Percentiles rank a stretch among this genome's conserved stretches.
These are phyloP conservation scores for Cerceris rybyensis DNA, from an alignment of 2,888 invertebrate species.

Conservation along the genomic window DNA sequence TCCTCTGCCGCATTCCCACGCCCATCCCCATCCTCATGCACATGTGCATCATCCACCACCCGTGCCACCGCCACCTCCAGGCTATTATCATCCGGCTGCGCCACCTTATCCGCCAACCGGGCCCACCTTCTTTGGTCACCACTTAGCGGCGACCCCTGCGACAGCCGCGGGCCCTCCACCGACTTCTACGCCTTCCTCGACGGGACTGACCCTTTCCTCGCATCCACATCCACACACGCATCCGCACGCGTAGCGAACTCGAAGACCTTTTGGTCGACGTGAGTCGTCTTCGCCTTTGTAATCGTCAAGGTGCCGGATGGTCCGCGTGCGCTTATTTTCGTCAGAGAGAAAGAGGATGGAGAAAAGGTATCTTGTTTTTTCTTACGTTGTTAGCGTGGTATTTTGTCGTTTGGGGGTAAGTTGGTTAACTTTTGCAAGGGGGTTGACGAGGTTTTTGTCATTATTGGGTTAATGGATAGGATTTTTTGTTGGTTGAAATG, in stretches of 20 bases:
- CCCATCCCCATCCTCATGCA: conserved; percentile 76
- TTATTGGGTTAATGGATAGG: too few species aligned
- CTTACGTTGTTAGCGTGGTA: too few species aligned
- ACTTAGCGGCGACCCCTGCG: conserved; percentile 71
- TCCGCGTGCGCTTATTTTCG: neutral
- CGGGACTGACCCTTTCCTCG: conserved; percentile 71
- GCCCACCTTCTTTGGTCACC: conserved; percentile 79
- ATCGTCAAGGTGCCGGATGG: conserved; percentile 17
- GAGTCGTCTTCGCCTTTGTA: conserved; percentile 43
- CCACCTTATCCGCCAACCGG: conserved; percentile 77
- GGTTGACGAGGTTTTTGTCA: too few species aligned
- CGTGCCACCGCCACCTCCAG: conserved; percentile 78
- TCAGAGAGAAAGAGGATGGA: too few species aligned
- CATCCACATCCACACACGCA: conserved; percentile 77
- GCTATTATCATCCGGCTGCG: conserved; percentile 78
- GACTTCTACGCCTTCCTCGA: conserved; percentile 73
- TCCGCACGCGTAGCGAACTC: conserved; percentile 80
- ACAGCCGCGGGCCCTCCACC: conserved; percentile 69
- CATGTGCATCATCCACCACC: conserved; percentile 77
- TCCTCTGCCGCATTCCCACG: conserved; percentile 76
- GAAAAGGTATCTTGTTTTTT: too few species aligned
- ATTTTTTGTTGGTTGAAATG: too few species aligned
- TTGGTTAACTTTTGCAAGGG: too few species aligned
- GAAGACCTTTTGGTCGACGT: conserved; percentile 21
- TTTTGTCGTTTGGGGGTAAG: too few species aligned